Evolutionary conservation across 1,140 invertebrate species (phyloP).

Genomic region (Drosophila equinoxialis): DNA sequence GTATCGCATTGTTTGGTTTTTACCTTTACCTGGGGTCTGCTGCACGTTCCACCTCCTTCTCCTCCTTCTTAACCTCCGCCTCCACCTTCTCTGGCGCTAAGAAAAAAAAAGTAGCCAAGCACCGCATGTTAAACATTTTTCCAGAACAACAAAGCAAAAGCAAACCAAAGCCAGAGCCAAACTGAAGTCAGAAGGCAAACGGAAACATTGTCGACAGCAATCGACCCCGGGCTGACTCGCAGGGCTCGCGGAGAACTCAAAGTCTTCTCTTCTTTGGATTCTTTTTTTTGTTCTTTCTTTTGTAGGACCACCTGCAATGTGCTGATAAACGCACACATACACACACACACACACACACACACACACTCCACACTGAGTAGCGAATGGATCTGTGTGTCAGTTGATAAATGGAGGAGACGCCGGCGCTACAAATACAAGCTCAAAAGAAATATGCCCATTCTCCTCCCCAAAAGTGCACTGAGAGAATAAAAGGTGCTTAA

Average conservation of each 20-base stretch:
- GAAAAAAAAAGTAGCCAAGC: slow-evolving; percentile 60
- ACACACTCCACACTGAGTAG: slow-evolving; percentile 1
- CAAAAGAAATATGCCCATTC: slow-evolving; percentile 9
- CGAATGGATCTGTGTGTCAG: slow-evolving; percentile 27
- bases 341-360: slow-evolving; percentile 19
- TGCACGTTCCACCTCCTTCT: slow-evolving; percentile 17
- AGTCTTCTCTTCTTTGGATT: slow-evolving; percentile 23
- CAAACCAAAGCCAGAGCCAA: slow-evolving; percentile 25
- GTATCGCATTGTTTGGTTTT: slow-evolving; percentile 48
- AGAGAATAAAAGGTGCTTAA: background rate
- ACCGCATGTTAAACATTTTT: slow-evolving; percentile 77
- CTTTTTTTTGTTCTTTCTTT: slow-evolving; percentile 11
- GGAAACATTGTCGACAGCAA: slow-evolving; percentile 57
- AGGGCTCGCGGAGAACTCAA: slow-evolving; percentile 39
- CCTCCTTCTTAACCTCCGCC: slow-evolving; percentile 14
- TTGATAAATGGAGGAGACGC: slow-evolving; percentile 77
- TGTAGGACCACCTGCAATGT: slow-evolving; percentile 76
- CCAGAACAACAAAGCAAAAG: slow-evolving; percentile 33
- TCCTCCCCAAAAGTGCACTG: background rate
- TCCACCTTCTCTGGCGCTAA: slow-evolving; percentile 37
- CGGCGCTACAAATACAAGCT: slow-evolving; percentile 58
- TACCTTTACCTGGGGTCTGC: slow-evolving; percentile 29
- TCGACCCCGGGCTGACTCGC: slow-evolving; percentile 54
- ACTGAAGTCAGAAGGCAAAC: slow-evolving; percentile 50
- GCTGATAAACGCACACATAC: slow-evolving; percentile 70